Evolutionary conservation across 1,140 invertebrate genomes (phyloP), one percentile per base, ranked within the genome.

Genomic region (Berghia stephanieae): DNA sequence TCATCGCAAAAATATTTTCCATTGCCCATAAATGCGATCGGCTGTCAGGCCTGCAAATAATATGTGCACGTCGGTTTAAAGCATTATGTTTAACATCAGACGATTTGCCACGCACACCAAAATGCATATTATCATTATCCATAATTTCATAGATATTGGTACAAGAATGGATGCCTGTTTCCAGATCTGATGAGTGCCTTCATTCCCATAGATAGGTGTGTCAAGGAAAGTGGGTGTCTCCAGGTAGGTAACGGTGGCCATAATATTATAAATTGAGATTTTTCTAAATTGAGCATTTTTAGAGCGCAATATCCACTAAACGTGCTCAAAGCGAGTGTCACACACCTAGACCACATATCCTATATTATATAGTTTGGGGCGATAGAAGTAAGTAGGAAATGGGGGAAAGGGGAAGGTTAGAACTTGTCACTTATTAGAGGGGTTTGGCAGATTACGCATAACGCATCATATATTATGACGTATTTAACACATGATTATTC

Each of bases 171-270:
- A 34, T 85, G 83, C 69, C 75, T 87, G 34, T 82, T 80, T 46
- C 87, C 87, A 1, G 86, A 88, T 66, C 83, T 87, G 82, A 71
- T 86, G 70, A 86, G 84, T 3, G 83, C 84, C 13, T 86, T 85
- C 77, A 76, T 88, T n/a, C 82, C 87, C 16, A 13, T 86, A 10
- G 87, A 88, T 79, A 70, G 75, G n/a, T 85, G 82, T 68, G 79
- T 76, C 3, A 81, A 83, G 43, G 80, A 81, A 66, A 88, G 87
- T 80, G 87, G 87, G 21, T 85, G 86, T 34, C 77, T 88, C 2
- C 78, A 86, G 84, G 86, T 85, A 67, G 34, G 36, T 42, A 8
- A 70, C 44, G 57, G 21, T 31, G n/a, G 34, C n/a, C 55, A 57
- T 57, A 31, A 31, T 57, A 57, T 27, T 6, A 57, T 57, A 52